A percentile compares a stretch with the other conserved stretches of the same genome.
Conservation (phyloP, 2,797 vertebrate species). For the Psittacula derbiana region DNA sequence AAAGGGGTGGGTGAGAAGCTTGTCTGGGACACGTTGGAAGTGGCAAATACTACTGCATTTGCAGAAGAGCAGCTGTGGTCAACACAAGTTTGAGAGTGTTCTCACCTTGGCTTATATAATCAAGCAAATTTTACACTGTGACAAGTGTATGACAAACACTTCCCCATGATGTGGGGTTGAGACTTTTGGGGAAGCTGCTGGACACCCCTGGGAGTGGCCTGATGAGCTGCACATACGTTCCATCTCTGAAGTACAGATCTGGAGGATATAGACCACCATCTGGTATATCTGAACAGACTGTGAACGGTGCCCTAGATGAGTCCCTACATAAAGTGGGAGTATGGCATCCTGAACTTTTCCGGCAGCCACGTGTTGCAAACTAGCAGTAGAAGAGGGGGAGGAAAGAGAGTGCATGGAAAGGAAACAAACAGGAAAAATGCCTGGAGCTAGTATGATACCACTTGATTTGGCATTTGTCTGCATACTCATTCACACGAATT, state of each 20-base stretch:
- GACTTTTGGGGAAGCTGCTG: neutral
- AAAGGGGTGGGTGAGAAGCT: fast-evolving
- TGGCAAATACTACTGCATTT: neutral
- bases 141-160: neutral
- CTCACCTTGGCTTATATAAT: neutral
- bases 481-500: neutral
- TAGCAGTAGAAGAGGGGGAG: neutral
- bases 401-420: neutral
- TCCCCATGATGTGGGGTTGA: fast-evolving
- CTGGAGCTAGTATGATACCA: neutral
- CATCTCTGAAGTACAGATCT: neutral
- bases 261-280: neutral
- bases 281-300: fast-evolving
- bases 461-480: neutral
- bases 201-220: neutral
- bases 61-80: neutral
- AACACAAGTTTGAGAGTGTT: neutral
- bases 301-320: fast-evolving
- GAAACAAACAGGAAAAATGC: neutral
- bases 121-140: neutral
- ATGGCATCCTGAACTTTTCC: neutral
- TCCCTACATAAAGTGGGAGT: neutral
- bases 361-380: fast-evolving
- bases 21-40: neutral
- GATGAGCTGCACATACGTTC: neutral